Conservation (phyloP, 92 coral and sea anemone species). For the Paramuricea clavata region DNA sequence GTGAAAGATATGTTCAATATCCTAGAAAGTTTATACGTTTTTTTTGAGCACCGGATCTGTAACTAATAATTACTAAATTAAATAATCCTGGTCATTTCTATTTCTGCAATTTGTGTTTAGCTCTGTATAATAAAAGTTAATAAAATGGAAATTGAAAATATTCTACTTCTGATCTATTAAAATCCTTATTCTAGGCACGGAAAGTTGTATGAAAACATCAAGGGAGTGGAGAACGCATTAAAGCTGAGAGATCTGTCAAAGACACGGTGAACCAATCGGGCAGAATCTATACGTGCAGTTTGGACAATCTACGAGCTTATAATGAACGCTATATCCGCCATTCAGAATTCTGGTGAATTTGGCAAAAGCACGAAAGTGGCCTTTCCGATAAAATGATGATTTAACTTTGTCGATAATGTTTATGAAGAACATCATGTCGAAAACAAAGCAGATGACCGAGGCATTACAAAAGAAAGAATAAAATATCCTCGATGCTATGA, state of each 20-base stretch:
- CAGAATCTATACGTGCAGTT: too few species aligned
- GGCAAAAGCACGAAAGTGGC: neutral
- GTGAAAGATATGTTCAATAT: conserved; percentile 14
- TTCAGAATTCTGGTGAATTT: neutral
- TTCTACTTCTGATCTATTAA: neutral
- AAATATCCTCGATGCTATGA: conserved; percentile 35
- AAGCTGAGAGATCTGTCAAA: neutral
- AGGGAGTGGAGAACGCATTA: neutral
- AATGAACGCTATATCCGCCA: neutral
- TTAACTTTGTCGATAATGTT: too few species aligned
- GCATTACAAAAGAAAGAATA: conserved; percentile 5
- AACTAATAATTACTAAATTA: neutral
- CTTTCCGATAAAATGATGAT: neutral
- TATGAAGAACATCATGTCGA: conserved; percentile 29
- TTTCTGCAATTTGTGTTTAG: neutral
- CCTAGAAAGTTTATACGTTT: too few species aligned
- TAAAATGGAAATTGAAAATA: neutral
- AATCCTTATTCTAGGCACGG: neutral
- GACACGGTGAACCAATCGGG: neutral
- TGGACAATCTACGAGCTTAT: neutral
- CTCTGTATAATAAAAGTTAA: neutral
- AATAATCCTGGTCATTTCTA: neutral
- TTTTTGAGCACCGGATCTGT: too few species aligned
- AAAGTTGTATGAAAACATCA: neutral
- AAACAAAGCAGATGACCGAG: conserved; percentile 38